A percentile compares a stretch with the other conserved stretches of the same genome.
These are phyloP conservation scores for Sebastes nivosus DNA, from an alignment of 2,797 vertebrate genomes.

Conservation along the genomic window DNA sequence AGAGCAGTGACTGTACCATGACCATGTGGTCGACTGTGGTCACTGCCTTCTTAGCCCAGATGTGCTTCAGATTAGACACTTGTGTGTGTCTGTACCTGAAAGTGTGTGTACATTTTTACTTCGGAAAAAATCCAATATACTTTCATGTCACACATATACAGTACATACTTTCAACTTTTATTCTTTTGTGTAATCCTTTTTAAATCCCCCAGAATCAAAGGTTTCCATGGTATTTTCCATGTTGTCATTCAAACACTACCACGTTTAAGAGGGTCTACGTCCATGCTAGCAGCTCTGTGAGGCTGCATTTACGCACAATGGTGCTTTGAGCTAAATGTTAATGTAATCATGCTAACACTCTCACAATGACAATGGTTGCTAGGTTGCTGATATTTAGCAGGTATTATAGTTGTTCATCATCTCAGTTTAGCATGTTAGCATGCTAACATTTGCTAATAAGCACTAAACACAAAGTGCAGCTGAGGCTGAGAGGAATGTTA, in stretches of 20 bases:
- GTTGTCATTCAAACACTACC: neutral
- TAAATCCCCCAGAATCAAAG: neutral
- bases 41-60: slow-evolving; percentile 13
- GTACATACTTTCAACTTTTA: neutral
- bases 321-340: neutral
- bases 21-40: neutral
- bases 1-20: slow-evolving; percentile 10
- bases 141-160: neutral
- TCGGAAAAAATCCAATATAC: neutral
- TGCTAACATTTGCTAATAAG: neutral
- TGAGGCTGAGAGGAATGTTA: neutral
- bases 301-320: neutral
- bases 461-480: neutral
- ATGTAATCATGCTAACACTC: neutral
- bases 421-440: neutral
- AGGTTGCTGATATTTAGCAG: neutral
- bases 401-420: neutral
- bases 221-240: neutral
- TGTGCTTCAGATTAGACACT: slow-evolving; percentile 28
- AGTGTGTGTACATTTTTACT: neutral
- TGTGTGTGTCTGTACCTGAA: neutral
- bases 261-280: neutral
- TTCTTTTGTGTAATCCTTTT: neutral
- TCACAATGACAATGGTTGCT: neutral
- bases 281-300: neutral